These are phyloP conservation scores for Odontophorus gujanensis DNA, from an alignment of 2,113 vertebrate genomes.

Conservation along the genomic window DNA sequence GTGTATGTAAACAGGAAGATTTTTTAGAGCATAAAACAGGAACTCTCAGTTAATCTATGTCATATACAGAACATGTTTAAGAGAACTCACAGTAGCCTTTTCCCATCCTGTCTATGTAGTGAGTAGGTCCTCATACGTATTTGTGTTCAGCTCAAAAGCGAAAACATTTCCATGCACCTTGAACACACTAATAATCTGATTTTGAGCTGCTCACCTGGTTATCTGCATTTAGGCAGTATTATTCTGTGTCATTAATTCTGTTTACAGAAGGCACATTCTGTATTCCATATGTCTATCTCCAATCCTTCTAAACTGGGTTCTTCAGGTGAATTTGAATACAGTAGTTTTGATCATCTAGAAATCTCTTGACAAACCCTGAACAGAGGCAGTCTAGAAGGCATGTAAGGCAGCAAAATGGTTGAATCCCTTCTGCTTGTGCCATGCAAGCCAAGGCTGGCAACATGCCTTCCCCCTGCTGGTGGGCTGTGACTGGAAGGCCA, in stretches of 20 bases:
- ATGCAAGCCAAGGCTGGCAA: background rate
- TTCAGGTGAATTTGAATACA: background rate
- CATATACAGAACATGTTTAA: background rate
- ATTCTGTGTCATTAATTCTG: background rate
- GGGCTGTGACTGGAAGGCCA: background rate
- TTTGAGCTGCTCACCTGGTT: conserved; percentile 44
- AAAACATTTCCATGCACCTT: conserved; percentile 24
- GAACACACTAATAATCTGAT: background rate
- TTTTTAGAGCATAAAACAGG: rapidly evolving
- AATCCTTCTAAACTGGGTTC: conserved; percentile 13
- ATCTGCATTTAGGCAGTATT: conserved; percentile 5
- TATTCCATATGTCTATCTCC: background rate
- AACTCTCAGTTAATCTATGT: background rate
- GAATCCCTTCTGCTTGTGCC: background rate
- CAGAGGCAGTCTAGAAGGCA: background rate
- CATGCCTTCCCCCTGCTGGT: background rate
- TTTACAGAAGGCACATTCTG: background rate
- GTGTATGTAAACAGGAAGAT: background rate
- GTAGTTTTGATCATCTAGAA: background rate
- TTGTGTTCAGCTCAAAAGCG: background rate
- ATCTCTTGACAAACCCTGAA: background rate
- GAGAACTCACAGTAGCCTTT: background rate
- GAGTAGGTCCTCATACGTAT: background rate
- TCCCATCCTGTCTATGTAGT: background rate
- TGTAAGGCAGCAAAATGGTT: background rate